These are phyloP conservation scores for Myathropa florea DNA, from an alignment of 2,888 invertebrate species.

Conservation along the genomic window DNA sequence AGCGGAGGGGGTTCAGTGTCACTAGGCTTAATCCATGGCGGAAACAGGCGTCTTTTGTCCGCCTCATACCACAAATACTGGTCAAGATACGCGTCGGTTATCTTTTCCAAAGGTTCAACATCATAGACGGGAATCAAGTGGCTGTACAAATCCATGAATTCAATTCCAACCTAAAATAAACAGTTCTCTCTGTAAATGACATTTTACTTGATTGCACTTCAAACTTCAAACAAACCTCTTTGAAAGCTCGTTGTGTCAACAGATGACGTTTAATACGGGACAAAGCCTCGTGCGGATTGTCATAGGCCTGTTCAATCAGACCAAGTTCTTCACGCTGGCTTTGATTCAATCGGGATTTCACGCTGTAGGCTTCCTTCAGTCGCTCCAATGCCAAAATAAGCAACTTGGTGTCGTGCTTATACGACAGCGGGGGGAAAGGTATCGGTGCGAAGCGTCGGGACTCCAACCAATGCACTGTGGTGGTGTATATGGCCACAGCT, in stretches of 20 bases:
- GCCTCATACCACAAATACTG: conserved; percentile 99
- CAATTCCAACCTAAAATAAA: conserved; percentile 92
- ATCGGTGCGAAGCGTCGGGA: conserved; percentile 99
- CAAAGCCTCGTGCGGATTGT: conserved; percentile 99
- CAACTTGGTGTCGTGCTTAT: conserved; percentile 99
- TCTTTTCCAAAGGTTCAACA: conserved; percentile 99
- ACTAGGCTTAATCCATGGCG: conserved; percentile 99
- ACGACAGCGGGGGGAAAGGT: conserved; percentile 99
- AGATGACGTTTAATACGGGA: conserved; percentile 99
- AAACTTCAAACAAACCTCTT: conserved; percentile 85
- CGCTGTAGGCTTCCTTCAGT: conserved; percentile 98
- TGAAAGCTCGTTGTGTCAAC: conserved; percentile 98
- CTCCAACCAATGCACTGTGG: conserved; percentile 99
- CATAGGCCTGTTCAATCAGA: conserved; percentile 99
- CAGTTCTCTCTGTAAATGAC: background rate
- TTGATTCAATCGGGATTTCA: conserved; percentile 98
- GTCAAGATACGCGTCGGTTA: conserved; percentile 99
- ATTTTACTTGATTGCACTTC: background rate
- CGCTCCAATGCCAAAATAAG: conserved; percentile 97
- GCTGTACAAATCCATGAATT: conserved; percentile 99
- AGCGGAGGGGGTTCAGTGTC: conserved; percentile 98
- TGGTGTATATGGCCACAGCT: conserved; percentile 99
- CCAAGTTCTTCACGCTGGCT: conserved; percentile 99
- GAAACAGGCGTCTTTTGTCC: conserved; percentile 97
- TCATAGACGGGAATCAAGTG: conserved; percentile 99